Evolutionary conservation across 2,113 vertebrate species (phyloP), one percentile per base, ranked within the genome.

Genomic region (Myrmophylax atrothorax): DNA sequence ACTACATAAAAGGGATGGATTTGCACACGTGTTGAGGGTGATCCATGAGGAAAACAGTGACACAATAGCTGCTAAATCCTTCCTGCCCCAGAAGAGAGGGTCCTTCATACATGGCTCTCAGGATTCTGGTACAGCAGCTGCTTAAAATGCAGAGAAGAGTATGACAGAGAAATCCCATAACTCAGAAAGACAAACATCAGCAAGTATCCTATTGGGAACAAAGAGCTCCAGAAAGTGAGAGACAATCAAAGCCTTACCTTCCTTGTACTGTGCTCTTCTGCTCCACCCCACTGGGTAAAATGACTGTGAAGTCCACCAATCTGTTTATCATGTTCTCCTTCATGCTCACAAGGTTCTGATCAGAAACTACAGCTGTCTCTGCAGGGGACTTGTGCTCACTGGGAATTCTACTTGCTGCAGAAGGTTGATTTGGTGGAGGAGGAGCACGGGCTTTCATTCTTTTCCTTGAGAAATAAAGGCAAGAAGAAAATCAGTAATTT

Each of bases 381-480:
- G 90, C 73, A 38, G 91, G 70, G 66, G 96, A 97, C 74, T 97
- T 98, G 73, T 47, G 93, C 16, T 96, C 94, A 8, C 77, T n/a
- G 20, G 97, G 98, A 92, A 97, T 87, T 68, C 90, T 97, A 18
- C 97, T 98, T 14, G 97, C 93, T 62, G 98, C 84, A 4, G 98
- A 95, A 93, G 74, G 92, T 13, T 98, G 99, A 6, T 98, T 99
- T 85, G 98, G 98, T 4, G 99, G 98, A 84, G 96, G 96, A 7
- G 98, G 98, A 37, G 99, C 99, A 0, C 97, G 98, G 22, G 98
- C 97, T 98, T 99, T 99, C 98, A 99, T 99, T 97, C 94, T 99
- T 97, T 95, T 98, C 94, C 99, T 99, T 88, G 12, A 95, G 55
- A 92, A 94, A 67, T 6, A 84, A 90, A 79, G 33, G 46, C 15